Percentiles rank a stretch among this genome's conserved stretches.
Conservation (phyloP, 2,888 invertebrate genomes). For the Caenorhabditis becei region DNA sequence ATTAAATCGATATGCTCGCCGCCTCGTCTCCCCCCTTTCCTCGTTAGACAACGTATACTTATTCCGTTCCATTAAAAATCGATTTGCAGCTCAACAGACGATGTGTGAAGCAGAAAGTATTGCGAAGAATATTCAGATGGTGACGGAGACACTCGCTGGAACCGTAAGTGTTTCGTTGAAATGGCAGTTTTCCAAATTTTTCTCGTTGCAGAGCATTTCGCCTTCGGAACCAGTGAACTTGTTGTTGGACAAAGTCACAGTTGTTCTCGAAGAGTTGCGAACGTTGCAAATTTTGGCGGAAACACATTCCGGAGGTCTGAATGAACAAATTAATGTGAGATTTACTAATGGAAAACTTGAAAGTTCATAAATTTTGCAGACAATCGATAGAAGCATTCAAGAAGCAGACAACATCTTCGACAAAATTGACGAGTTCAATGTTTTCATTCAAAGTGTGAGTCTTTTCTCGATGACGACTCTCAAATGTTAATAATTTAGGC, state of each 20-base stretch:
- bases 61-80: background rate
- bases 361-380: slow-evolving; percentile 1
- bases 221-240: slow-evolving; percentile 10
- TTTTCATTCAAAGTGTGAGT: background rate
- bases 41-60: slow-evolving; percentile 41
- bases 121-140: slow-evolving; percentile 15
- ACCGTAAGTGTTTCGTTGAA: slow-evolving; percentile 27
- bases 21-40: slow-evolving; percentile 8
- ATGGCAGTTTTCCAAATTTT: background rate
- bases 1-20: background rate
- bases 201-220: background rate
- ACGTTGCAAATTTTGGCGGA: slow-evolving; percentile 42
- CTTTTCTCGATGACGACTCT: background rate
- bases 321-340: slow-evolving; percentile 27
- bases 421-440: slow-evolving; percentile 16
- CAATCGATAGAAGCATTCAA: slow-evolving; percentile 8
- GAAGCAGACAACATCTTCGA: slow-evolving; percentile 34
- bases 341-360: background rate
- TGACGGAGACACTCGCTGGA: slow-evolving; percentile 21
- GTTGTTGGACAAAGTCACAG: slow-evolving; percentile 21
- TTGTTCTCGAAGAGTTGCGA: slow-evolving; percentile 49
- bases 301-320: slow-evolving; percentile 29
- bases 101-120: slow-evolving; percentile 27
- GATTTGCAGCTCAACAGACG: slow-evolving; percentile 16
- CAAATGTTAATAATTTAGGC: slow-evolving; percentile 9